Evolutionary conservation across 2,888 invertebrate species (phyloP).

Genomic region (Acleris laterana): DNA sequence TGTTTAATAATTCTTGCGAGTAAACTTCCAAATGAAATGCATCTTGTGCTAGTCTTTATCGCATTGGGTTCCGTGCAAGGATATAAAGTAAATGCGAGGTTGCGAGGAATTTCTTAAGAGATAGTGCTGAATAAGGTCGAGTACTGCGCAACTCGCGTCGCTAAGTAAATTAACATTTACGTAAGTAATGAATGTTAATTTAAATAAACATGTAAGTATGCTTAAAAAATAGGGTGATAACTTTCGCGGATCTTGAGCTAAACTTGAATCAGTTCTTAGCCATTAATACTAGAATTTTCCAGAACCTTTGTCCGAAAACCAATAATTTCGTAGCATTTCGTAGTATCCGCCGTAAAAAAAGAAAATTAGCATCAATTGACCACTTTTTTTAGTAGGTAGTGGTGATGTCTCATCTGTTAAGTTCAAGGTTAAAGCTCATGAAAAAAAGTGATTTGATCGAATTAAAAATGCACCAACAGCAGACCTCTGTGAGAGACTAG

Average conservation of each 20-base stretch:
- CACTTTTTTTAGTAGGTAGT: too few relatives aligned
- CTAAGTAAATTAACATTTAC: conserved; percentile 4
- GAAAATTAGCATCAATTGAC: too few relatives aligned
- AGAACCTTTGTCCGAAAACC: too few relatives aligned
- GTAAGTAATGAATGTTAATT: neutral
- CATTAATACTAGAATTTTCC: too few relatives aligned
- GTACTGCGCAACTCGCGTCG: neutral
- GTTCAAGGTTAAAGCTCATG: too few relatives aligned
- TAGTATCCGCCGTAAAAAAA: too few relatives aligned
- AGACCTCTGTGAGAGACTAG: too few relatives aligned
- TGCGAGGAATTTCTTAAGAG: conserved; percentile 7
- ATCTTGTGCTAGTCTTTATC: conserved; percentile 3
- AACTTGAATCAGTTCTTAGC: neutral
- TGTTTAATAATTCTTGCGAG: too few relatives aligned
- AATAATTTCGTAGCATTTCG: too few relatives aligned
- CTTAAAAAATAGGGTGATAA: neutral
- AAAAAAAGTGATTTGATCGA: too few relatives aligned
- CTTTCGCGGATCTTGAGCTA: neutral
- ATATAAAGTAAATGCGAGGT: conserved; percentile 28
- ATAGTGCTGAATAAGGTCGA: conserved; percentile 15
- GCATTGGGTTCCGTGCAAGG: conserved; percentile 14
- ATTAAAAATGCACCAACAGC: too few relatives aligned
- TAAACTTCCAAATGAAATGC: neutral
- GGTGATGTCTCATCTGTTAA: too few relatives aligned
- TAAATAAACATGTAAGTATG: neutral